Evolutionary conservation across 2,797 vertebrate genomes (phyloP), one percentile per base, ranked within the genome.

Genomic region (Acipenser ruthenus): DNA sequence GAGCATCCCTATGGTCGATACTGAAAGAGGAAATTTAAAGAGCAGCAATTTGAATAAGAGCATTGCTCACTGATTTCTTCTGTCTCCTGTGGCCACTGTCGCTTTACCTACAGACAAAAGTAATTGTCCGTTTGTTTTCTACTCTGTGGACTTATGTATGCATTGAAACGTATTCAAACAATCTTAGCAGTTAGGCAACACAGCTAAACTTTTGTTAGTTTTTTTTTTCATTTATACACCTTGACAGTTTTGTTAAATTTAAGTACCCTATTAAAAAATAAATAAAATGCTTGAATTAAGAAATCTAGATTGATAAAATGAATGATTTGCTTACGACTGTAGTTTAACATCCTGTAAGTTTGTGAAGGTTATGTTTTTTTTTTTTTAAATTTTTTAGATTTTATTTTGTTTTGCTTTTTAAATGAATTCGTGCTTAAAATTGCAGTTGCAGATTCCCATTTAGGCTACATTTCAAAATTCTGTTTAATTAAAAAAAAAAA

Each of bases 381-480:
- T 76, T 80, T 74, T 78, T 73, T 62, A 69, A 72, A 74, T 75
- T 65, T 63, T 69, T 63, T 79, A 76, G 74, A 74, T 86, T 82
- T 82, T 82, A 88, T 83, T 84, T 87, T 86, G 85, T 85, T 80
- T 85, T 84, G 77, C 81, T 80, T 79, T 82, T 71, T 67, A 75
- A 72, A 80, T 83, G 78, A 83, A 79, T 66, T 52, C 88, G 84
- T 58, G 55, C 9, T 92, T 86, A 82, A 90, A 93, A 90, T 88
- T 92, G 90, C 94, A 95, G 95, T 97, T 95, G 94, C 95, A 95
- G 93, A 96, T 93, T 96, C 93, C 95, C 93, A 94, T 92, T 83
- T 94, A 97, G 95, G 94, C 95, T 98, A 95, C 95, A 97, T 99
- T 98, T 99, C 95, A 99, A 98, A 98, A 97, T 97, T 96, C 90